phyloP scores from a whole-genome alignment of 2,113 vertebrate genomes.

The Amphiprion percula region DNA sequence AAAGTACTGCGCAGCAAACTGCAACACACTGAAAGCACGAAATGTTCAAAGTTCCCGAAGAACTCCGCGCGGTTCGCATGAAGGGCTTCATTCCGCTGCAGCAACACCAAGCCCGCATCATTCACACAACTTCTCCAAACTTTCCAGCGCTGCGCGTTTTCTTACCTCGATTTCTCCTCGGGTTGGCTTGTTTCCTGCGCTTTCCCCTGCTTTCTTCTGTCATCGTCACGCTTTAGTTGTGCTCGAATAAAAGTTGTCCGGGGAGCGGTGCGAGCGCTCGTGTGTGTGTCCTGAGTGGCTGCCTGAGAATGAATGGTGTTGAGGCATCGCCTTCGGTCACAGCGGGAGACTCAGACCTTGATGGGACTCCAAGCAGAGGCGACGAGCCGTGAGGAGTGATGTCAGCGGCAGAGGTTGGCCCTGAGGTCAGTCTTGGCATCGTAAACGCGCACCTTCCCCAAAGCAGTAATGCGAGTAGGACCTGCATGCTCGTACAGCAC shows the following conservation, averaged over 20 bases:
- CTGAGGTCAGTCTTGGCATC: slow-evolving; percentile 68
- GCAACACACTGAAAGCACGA: neutral
- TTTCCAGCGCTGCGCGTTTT: slow-evolving; percentile 28
- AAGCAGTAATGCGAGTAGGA: neutral
- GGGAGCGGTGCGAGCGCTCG: slow-evolving; percentile 40
- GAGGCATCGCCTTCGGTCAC: slow-evolving; percentile 78
- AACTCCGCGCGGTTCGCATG: neutral
- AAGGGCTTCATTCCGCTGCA: slow-evolving; percentile 5
- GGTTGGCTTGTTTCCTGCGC: slow-evolving; percentile 88
- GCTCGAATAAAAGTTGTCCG: slow-evolving; percentile 41
- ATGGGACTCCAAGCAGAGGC: slow-evolving; percentile 71
- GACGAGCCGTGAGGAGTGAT: slow-evolving; percentile 78
- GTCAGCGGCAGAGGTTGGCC: slow-evolving; percentile 83
- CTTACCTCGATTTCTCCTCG: slow-evolving; percentile 86
- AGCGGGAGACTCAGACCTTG: slow-evolving; percentile 76
- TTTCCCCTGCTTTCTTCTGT: slow-evolving; percentile 85
- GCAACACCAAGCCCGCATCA: slow-evolving; percentile 49
- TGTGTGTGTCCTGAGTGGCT: slow-evolving; percentile 66
- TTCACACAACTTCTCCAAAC: slow-evolving; percentile 46
- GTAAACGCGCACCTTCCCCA: slow-evolving; percentile 55
- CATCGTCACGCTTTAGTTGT: slow-evolving; percentile 71
- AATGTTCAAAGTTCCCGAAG: neutral
- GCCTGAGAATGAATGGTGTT: slow-evolving; percentile 73
- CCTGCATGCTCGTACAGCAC: neutral
- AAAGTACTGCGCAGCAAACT: neutral